Percentiles rank a stretch among this genome's conserved stretches.
phyloP scores from a whole-genome alignment of 1,140 invertebrate genomes.

The Camponotus vicinus region DNA sequence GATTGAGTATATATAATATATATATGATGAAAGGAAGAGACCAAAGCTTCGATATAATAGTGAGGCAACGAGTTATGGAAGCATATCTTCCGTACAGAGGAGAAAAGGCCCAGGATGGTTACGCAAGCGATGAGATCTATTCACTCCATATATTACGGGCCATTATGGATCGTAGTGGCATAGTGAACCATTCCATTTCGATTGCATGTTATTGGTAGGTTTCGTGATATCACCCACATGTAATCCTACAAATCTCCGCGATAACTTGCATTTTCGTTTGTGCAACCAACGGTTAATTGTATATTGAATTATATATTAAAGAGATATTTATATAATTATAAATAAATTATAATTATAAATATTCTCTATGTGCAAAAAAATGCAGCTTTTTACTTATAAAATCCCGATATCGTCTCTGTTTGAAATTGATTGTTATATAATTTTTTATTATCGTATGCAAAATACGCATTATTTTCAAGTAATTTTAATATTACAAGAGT shows the following conservation, averaged over 20 bases:
- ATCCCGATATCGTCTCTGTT: background rate
- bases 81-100: conserved; percentile 54
- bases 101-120: conserved; percentile 69
- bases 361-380: background rate
- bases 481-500: background rate
- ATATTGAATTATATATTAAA: background rate
- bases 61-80: conserved; percentile 55
- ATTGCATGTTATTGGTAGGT: conserved; percentile 24
- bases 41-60: conserved; percentile 48
- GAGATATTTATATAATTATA: background rate
- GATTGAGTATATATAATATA: conserved; percentile 51
- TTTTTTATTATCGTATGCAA: background rate
- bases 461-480: background rate
- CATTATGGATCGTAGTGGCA: conserved; percentile 74
- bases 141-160: conserved; percentile 78
- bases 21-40: conserved; percentile 21
- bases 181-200: background rate
- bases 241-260: conserved; percentile 1
- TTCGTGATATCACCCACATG: conserved; percentile 10
- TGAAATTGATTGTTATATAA: background rate
- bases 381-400: background rate
- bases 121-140: conserved; percentile 80
- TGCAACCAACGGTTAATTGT: background rate
- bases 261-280: background rate
- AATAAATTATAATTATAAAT: background rate